phyloP scores from a whole-genome alignment of 2,113 vertebrate species.

The Puntigrus tetrazona region DNA sequence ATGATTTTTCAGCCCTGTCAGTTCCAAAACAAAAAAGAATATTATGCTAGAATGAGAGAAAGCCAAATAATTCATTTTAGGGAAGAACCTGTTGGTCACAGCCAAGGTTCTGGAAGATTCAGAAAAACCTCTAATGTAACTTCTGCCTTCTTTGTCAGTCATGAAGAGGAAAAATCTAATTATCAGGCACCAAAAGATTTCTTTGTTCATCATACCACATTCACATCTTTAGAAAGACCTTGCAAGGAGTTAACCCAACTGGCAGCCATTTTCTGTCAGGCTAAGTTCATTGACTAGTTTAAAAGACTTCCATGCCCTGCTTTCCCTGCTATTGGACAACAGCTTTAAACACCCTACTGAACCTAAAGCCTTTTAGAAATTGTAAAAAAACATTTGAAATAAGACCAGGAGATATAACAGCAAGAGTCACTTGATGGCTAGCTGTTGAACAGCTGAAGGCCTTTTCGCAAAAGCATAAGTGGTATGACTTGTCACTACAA shows the following conservation, averaged over 20 bases:
- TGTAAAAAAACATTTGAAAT: slow-evolving; percentile 43
- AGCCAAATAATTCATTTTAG: not conserved
- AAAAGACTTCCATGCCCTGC: slow-evolving; percentile 51
- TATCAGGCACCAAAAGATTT: slow-evolving; percentile 75
- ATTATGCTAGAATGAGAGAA: slow-evolving; percentile 53
- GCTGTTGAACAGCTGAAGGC: slow-evolving; percentile 22
- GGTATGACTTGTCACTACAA: not conserved
- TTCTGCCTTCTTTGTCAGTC: slow-evolving; percentile 3
- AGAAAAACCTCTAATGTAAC: slow-evolving; percentile 52
- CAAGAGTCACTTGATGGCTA: not conserved
- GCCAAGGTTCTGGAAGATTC: slow-evolving; percentile 64
- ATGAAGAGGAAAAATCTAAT: slow-evolving; percentile 71
- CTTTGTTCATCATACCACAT: slow-evolving; percentile 74
- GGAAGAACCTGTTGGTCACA: slow-evolving; percentile 54
- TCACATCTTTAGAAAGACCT: slow-evolving; percentile 71
- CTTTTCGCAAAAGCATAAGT: not conserved
- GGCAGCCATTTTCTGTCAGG: slow-evolving; percentile 73
- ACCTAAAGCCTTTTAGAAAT: not conserved
- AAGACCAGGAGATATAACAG: slow-evolving; percentile 52
- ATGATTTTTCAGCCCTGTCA: slow-evolving; percentile 21
- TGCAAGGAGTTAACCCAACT: slow-evolving; percentile 58
- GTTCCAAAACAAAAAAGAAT: slow-evolving; percentile 67
- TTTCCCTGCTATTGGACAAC: slow-evolving; percentile 31
- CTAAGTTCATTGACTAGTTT: slow-evolving; percentile 59
- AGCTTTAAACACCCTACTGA: slow-evolving; percentile 47